Evolutionary conservation across 2,888 invertebrate genomes (phyloP), one percentile per base, ranked within the genome.

Genomic region (Oegoconia quadripuncta): DNA sequence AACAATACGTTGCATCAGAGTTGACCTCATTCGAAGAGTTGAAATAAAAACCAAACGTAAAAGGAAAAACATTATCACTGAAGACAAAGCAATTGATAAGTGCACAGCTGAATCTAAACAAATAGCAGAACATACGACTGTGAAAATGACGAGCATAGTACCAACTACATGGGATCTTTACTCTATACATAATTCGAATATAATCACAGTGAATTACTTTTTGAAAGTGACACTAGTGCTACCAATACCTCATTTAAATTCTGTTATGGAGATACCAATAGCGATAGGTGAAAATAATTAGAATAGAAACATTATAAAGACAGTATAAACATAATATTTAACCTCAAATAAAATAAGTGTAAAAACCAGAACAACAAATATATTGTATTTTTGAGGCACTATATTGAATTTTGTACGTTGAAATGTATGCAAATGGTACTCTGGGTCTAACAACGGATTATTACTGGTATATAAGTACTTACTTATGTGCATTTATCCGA

Each of bases 211-310:
- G 12, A 46, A 54, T 2, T 68, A 52, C 15, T 44, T 34, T 30
- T 34, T 66, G 0, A 53, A 36, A 41, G 42, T 66, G 1, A 61
- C 56, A 0, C 32, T 50, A 1, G 39, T 39, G 27, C 23, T 68
- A 1, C 63, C 68, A 1, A 36, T 59, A 3, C 64, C 58, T 7
- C 37, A 61, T 26, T 32, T 36, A 4, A 57, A 65, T 41, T 34
- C 48, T 6, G 39, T 41, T 3, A 29, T 44, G 0, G 48, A 59
- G 20, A 42, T 61, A 11, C 63, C 62, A 23, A 46, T 68, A 23
- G 53, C 58, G 2, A 54, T 67, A 25, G 59, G 60, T 9, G 48
- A 53, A 15, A 45, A 29, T 34, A 9, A 11, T 20, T 20, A 28
- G n/a, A 34, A 15, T 22, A 9, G 7, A n/a, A n/a, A n/a, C n/a